Evolutionary conservation across 2,888 invertebrate genomes (phyloP).

Genomic region (Norana najaformis): DNA sequence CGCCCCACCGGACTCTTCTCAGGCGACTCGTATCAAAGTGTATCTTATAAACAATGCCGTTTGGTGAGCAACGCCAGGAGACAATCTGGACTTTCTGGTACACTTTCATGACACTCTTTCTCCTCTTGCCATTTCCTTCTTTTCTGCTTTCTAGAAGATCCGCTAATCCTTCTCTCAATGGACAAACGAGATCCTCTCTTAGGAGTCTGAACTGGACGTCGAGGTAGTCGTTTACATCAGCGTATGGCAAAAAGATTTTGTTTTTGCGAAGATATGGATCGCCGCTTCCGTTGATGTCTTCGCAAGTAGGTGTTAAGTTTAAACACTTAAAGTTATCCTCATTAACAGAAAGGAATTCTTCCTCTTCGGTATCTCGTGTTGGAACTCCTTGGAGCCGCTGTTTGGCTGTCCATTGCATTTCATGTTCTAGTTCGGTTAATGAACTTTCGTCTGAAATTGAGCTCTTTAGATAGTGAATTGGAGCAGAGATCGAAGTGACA

Average conservation of each 20-base stretch:
- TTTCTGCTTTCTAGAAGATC: constrained; percentile 48
- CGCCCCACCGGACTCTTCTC: constrained; percentile 60
- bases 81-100: constrained; percentile 49
- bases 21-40: constrained; percentile 42
- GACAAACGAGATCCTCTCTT: constrained; percentile 78
- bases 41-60: constrained; percentile 45
- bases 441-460: background rate
- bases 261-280: constrained; percentile 16
- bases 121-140: constrained; percentile 17
- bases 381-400: background rate
- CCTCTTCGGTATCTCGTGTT: background rate
- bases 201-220: constrained; percentile 78
- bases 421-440: background rate
- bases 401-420: background rate
- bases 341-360: background rate
- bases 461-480: background rate
- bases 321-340: background rate
- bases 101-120: constrained; percentile 44
- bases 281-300: background rate
- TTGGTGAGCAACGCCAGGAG: constrained; percentile 43
- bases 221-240: constrained; percentile 68
- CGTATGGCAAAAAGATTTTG: background rate
- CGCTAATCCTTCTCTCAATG: constrained; percentile 72
- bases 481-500: background rate
- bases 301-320: background rate